These are phyloP conservation scores for Balearica regulorum DNA, from an alignment of 2,797 vertebrate species.

Conservation along the genomic window DNA sequence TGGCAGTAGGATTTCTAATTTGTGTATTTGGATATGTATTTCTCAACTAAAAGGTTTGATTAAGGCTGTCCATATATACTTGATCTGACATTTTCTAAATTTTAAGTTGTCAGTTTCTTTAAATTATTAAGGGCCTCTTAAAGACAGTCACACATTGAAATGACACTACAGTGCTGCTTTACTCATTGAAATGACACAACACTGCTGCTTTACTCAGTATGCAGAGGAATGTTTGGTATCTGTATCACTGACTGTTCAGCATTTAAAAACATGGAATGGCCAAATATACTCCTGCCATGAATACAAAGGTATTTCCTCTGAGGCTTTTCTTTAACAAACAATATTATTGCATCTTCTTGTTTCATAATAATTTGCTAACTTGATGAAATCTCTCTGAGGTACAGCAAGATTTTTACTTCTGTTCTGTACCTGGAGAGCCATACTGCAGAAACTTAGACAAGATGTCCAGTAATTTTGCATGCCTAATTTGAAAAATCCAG, in stretches of 20 bases:
- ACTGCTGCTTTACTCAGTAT: not conserved
- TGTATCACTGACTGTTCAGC: not conserved
- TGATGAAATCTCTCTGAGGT: not conserved
- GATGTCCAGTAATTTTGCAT: not conserved
- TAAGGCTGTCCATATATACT: not conserved
- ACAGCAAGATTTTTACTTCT: not conserved
- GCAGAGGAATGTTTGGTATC: not conserved
- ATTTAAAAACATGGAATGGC: not conserved
- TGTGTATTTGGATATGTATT: not conserved
- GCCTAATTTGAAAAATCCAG: not conserved
- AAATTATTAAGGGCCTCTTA: not conserved
- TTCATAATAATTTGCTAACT: not conserved
- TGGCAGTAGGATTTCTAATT: no score
- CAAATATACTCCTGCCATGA: not conserved
- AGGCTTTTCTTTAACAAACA: not conserved
- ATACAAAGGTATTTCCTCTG: not conserved
- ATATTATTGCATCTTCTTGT: not conserved
- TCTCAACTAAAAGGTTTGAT: not conserved
- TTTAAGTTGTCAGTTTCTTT: not conserved
- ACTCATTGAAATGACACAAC: not conserved
- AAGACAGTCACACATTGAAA: not conserved
- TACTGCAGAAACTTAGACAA: not conserved
- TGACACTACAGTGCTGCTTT: not conserved
- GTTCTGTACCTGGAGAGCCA: not conserved
- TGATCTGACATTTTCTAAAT: not conserved